Base-by-base conservation (phyloP, 2,797 vertebrate species). In the Paedocypris micromegethes region DNA sequence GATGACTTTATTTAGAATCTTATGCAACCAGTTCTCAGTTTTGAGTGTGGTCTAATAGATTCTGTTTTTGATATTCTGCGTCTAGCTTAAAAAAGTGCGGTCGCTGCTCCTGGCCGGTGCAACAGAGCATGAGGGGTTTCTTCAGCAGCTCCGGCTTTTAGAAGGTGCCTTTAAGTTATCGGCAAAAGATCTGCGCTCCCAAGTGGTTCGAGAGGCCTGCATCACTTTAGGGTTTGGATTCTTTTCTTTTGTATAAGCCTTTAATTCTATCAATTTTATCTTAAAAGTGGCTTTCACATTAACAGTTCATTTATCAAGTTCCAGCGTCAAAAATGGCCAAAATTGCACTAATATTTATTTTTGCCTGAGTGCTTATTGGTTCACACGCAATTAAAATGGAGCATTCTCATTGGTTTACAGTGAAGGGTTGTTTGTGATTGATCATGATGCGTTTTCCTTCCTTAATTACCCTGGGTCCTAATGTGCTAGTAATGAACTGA, bases 151-250 rank as follows among this genome's bases (percentile, higher is more conserved):
- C 68, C 90, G 97, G 51, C 91, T 95, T 77, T 79, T 98, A 74
- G 96, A 98, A 53, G 91, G 90, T 73, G 88, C 97, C 0, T 90
- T 99, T 77, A 99, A 99, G 78, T 84, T 95, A 73, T 99, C 97
- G 0, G 95, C 95, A 71, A 98, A 97, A 89, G 97, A 99, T 70
- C 85, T 99, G 76, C 90, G 97, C 46, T 99, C 97, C 56, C 95
- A 98, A 88, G 97, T 99, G 61, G 97, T 99, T 51, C 88, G 96
- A 3, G 97, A 99, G 79, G 94, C 96, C 83, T 99, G 97, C 85
- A 94, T 99, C 89, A 99, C 97, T 0, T 79, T 99, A 70, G 97
- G 97, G 97, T 98, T 83, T 86, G 84, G 23, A 23, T 23, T 23
- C 23, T 23, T 23, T 23, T 23, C 23, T 23, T 23, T 23, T 23